Evolutionary conservation across 2,888 invertebrate genomes (phyloP).

Genomic region (Microplitis deprimator): DNA sequence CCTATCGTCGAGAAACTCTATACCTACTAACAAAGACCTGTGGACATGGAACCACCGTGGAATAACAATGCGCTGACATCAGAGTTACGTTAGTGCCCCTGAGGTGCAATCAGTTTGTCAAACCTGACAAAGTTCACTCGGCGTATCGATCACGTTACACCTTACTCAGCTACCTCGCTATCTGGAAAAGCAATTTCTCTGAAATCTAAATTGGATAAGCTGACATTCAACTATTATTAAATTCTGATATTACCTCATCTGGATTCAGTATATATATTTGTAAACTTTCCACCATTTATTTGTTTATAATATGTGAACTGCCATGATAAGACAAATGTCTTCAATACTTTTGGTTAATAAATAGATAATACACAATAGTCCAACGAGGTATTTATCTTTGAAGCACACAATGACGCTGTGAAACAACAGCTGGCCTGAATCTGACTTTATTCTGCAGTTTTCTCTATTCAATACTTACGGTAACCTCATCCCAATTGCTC

Average conservation of each 20-base stretch:
- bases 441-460: conserved; percentile 1
- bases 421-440: neutral
- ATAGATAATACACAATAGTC: conserved; percentile 50
- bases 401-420: conserved; percentile 42
- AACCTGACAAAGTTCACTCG: conserved; percentile 26
- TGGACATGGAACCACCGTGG: conserved; percentile 15
- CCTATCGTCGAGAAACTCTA: conserved; percentile 40
- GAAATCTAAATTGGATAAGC: conserved; percentile 8
- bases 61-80: conserved; percentile 25
- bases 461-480: conserved; percentile 18
- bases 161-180: conserved; percentile 3
- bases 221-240: conserved; percentile 10
- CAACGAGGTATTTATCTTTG: conserved; percentile 35
- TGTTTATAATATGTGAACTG: neutral
- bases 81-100: conserved; percentile 24
- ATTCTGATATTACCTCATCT: neutral
- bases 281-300: neutral
- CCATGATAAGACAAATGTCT: conserved; percentile 13
- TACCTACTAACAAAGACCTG: conserved; percentile 34
- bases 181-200: neutral
- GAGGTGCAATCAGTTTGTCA: conserved; percentile 33
- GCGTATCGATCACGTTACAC: conserved; percentile 31
- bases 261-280: neutral
- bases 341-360: conserved; percentile 42
- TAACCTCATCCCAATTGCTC: neutral